These are phyloP conservation scores for Oreotragus oreotragus DNA, from an alignment of 2,113 vertebrate genomes.

Conservation along the genomic window DNA sequence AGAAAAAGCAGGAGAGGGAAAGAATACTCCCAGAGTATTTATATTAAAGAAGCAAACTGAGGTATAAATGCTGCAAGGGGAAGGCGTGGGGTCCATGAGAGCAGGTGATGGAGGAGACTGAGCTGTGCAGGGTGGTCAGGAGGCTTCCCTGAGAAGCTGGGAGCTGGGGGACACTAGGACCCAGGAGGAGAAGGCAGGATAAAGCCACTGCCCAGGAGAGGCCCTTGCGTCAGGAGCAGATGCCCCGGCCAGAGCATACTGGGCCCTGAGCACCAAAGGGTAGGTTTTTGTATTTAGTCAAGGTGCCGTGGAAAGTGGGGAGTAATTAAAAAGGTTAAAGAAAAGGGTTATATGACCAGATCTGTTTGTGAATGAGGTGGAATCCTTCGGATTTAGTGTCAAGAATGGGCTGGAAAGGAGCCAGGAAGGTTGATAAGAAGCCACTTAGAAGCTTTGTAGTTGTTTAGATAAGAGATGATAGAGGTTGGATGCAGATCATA, in stretches of 20 bases:
- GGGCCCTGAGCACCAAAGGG: neutral
- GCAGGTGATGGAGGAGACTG: too few relatives aligned
- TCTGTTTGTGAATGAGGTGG: neutral
- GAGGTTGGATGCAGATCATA: neutral
- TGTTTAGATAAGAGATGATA: neutral
- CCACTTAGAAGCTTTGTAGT: fast-evolving
- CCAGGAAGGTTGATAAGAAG: neutral
- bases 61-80: neutral
- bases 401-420: neutral
- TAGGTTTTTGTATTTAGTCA: neutral
- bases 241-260: neutral
- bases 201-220: too few relatives aligned
- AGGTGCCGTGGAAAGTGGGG: neutral
- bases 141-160: neutral
- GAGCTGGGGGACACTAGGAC: neutral
- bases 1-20: neutral
- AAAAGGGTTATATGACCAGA: neutral
- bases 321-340: neutral
- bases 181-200: neutral
- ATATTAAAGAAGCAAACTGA: neutral
- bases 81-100: fast-evolving
- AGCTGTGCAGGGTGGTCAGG: too few relatives aligned
- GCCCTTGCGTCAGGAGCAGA: neutral
- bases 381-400: neutral
- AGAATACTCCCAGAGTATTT: neutral